Evolutionary conservation across 2,888 invertebrate genomes (phyloP).

Genomic region (Gasteruption jaculator): DNA sequence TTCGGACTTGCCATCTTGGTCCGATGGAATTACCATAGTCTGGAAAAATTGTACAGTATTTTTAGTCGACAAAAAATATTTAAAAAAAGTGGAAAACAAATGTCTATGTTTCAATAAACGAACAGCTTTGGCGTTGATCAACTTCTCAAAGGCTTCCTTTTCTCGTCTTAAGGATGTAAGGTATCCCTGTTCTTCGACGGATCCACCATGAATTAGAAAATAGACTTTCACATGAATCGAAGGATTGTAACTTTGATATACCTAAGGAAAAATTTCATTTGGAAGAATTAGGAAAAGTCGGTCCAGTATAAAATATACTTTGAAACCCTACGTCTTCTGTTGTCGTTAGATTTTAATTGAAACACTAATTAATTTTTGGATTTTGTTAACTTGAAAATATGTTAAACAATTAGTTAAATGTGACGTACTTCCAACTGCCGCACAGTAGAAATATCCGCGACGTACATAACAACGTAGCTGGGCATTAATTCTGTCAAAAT

Average conservation of each 20-base stretch:
- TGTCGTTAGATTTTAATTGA: not conserved
- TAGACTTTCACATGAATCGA: slow-evolving; percentile 67
- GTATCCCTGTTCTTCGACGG: slow-evolving; percentile 96
- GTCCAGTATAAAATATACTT: not conserved
- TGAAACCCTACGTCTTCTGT: not conserved
- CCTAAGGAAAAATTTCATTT: slow-evolving; percentile 46
- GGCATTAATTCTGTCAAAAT: slow-evolving; percentile 69
- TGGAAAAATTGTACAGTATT: slow-evolving; percentile 40
- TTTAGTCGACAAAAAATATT: slow-evolving; percentile 6
- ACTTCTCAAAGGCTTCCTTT: slow-evolving; percentile 88
- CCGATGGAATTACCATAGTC: slow-evolving; percentile 83
- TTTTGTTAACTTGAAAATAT: slow-evolving; percentile 1
- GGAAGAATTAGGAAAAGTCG: not conserved
- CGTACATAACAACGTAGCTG: slow-evolving; percentile 83
- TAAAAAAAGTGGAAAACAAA: not conserved
- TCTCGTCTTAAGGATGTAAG: slow-evolving; percentile 85
- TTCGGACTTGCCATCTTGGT: slow-evolving; percentile 82
- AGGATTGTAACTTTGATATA: slow-evolving; percentile 59
- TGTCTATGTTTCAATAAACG: slow-evolving; percentile 38
- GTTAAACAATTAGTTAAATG: slow-evolving; percentile 11
- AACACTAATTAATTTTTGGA: not conserved
- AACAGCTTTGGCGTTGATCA: slow-evolving; percentile 90
- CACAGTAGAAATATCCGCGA: slow-evolving; percentile 80
- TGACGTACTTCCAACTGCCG: slow-evolving; percentile 81
- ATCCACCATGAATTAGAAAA: slow-evolving; percentile 85